Evolutionary conservation across 2,797 vertebrate species (phyloP).

Genomic region (Peromyscus eremicus): DNA sequence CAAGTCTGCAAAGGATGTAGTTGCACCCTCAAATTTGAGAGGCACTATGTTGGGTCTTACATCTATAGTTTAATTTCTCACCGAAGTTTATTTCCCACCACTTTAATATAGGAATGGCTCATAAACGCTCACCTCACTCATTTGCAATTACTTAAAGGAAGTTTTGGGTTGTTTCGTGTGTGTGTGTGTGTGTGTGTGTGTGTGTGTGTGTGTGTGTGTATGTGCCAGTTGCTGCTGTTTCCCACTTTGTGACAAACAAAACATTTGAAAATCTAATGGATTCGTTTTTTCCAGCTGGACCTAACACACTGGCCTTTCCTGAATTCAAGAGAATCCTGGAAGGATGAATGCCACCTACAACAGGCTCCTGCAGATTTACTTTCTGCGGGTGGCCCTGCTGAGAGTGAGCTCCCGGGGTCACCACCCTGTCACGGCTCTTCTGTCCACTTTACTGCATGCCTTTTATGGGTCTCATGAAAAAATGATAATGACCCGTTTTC

Average conservation of each 20-base stretch:
- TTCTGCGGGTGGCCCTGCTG: background rate
- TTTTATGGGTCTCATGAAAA: slow-evolving; percentile 84
- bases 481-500: slow-evolving; percentile 85
- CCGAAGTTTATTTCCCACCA: background rate
- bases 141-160: slow-evolving; percentile 61
- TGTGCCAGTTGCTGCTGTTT: slow-evolving; percentile 23
- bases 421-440: slow-evolving; percentile 18
- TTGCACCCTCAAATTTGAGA: background rate
- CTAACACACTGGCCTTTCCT: background rate
- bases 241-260: slow-evolving; percentile 54
- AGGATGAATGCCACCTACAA: background rate
- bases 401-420: slow-evolving; percentile 30
- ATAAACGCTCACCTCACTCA: slow-evolving; percentile 34
- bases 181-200: background rate
- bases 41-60: background rate
- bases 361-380: background rate
- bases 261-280: slow-evolving; percentile 39
- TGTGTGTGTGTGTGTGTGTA: no score
- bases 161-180: background rate
- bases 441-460: slow-evolving; percentile 75
- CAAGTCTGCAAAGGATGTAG: background rate
- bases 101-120: slow-evolving; percentile 42
- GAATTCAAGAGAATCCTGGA: background rate
- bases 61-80: slow-evolving; percentile 23
- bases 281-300: slow-evolving; percentile 11